Evolutionary conservation across 2,797 vertebrate species (phyloP).

Genomic region (Glossophaga mutica): DNA sequence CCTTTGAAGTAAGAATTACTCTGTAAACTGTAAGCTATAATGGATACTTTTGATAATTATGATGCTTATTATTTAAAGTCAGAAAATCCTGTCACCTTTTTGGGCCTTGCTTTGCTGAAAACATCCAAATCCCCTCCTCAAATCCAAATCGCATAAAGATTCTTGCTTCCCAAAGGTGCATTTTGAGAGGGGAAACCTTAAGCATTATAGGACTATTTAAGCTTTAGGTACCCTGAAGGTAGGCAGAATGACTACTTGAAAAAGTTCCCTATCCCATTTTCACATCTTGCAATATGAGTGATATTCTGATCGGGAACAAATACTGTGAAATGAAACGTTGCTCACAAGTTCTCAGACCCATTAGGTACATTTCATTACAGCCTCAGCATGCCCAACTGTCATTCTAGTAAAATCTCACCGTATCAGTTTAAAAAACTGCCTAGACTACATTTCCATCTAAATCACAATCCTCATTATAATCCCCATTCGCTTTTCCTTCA

Average conservation of each 20-base stretch:
- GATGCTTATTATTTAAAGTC: not conserved
- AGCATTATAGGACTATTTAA: not conserved
- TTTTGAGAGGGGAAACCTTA: not conserved
- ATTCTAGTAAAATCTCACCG: not conserved
- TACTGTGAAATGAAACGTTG: not conserved
- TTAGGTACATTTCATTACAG: not conserved
- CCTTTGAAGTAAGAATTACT: not conserved
- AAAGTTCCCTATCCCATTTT: not conserved
- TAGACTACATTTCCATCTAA: conserved; percentile 16
- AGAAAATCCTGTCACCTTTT: not conserved
- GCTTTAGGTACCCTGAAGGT: not conserved
- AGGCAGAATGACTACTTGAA: not conserved
- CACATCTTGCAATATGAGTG: not conserved
- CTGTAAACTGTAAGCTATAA: not conserved
- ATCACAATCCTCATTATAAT: not conserved
- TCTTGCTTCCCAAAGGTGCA: not conserved
- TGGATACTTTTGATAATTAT: not conserved
- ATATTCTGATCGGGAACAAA: not conserved
- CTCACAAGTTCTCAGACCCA: conserved; percentile 15
- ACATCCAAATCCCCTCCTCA: not conserved
- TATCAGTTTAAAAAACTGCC: not conserved
- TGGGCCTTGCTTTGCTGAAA: not conserved
- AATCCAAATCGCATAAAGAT: not conserved
- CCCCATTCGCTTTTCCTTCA: not conserved
- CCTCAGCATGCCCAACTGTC: not conserved